Base-by-base conservation (phyloP, 1,140 invertebrate genomes). In the Holotrichia oblita region DNA sequence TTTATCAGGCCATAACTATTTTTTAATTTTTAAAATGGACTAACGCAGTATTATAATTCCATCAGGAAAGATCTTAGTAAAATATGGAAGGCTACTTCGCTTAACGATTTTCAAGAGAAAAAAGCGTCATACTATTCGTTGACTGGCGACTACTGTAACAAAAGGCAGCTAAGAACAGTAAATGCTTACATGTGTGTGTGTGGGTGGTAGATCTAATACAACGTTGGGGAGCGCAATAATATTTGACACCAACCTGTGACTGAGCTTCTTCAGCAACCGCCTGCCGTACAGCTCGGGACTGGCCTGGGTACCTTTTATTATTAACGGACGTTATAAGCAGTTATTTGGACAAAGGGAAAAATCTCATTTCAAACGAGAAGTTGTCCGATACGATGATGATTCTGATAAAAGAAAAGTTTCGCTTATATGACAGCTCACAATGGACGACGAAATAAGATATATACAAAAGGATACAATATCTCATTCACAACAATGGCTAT, bases 311-410 rank as follows among this genome's bases (percentile, higher is more conserved):
- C 81, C 81, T 81, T 81, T 69, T 69, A 69, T 81, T 81, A 81
- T 81, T 81, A 81, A 76, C 75, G 59, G 80, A 79, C 78, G 80
- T 81, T 81, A 81, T 81, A 81, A 77, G 81, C 76, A 77, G 77
- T 77, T 81, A 80, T 78, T 74, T 77, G 44, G 81, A 81, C 80
- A 79, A 81, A 81, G 79, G 78, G 79, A 81, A 81, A 81, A 81
- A 81, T 81, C 81, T 81, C 81, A 81, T 81, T 81, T 81, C 79
- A 79, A 73, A 81, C 77, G 78, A 79, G 80, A 74, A 79, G 77
- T 74, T 72, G 80, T 73, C 79, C 79, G 80, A 69, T 69, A 69
- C 61, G 61, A 69, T 69, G 61, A 69, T 69, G 61, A 69, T 27
- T 69, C 79, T 73, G 77, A 78, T 78, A 78, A 78, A 78, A 78